Evolutionary conservation across 1,140 invertebrate genomes (phyloP), one percentile per base, ranked within the genome.

Genomic region (Cepaea nemoralis): DNA sequence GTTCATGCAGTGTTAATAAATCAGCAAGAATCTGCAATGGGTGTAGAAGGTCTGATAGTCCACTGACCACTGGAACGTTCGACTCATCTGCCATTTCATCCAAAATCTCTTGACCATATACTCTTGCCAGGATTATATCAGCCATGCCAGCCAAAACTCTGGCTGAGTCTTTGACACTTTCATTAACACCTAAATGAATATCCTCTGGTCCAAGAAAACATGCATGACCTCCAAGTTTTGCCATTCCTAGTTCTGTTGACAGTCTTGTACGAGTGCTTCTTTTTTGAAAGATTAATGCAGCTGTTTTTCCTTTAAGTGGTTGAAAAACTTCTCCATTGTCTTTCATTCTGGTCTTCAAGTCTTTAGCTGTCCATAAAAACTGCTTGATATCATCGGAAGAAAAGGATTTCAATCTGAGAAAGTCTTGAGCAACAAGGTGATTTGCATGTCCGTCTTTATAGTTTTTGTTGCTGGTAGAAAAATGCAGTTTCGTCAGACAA

Each of bases 11-110:
- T 16, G 88, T 89, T 22, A 86, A 78, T 35, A 89, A 85, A 67
- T 89, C 87, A 12, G 88, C 88, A 24, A 89, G 76, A 27, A 86
- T 85, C 82, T 89, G 88, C 10, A 89, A 75, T 19, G 88, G 88
- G 70, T 89, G 88, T 45, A 84, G 48, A 84, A 82, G 16, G 67
- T 89, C 88, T 27, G 87, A 89, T 8, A 89, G 70, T 3, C 88
- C 88, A 80, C 80, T 89, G 76, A 89, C 84, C 22, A 89, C 83
- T 42, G 88, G 88, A 27, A 87, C 83, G 1, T 63, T 80, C 19
- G 83, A 78, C 37, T 87, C 84, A 48, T 69, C 55, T 3, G 87
- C 85, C 73, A 89, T 33, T 3, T 80, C 81, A 14, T 83, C 81
- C 59, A 89, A 59, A 66, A 83, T 76, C 1, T 85, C 66, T 39